Evolutionary conservation across 2,113 vertebrate species (phyloP).

Genomic region (Cyanoramphus novaezelandiae): DNA sequence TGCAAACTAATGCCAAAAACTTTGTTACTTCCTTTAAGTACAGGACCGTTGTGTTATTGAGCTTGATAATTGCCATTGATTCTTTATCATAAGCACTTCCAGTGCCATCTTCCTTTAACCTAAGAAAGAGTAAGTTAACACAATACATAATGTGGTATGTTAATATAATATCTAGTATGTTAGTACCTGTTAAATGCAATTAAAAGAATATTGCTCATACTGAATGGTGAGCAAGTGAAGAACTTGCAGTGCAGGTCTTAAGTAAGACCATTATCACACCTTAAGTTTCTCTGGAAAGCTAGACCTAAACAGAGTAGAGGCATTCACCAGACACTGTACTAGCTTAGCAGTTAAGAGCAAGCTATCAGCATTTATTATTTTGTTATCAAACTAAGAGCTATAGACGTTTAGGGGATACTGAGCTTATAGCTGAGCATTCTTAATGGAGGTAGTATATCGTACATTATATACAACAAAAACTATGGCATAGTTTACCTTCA

Average conservation of each 20-base stretch:
- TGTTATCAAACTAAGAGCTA: neutral
- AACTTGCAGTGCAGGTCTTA: neutral
- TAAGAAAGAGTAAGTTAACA: slow-evolving; percentile 56
- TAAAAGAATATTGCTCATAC: neutral
- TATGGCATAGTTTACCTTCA: neutral
- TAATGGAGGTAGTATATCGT: neutral
- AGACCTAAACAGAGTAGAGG: neutral
- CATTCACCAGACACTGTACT: neutral
- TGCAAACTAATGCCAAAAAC: slow-evolving; percentile 98
- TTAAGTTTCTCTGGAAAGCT: neutral
- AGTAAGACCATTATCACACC: neutral
- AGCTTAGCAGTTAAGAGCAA: neutral
- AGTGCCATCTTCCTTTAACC: slow-evolving; percentile 95
- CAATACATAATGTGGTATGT: neutral
- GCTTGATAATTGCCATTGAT: slow-evolving; percentile 99
- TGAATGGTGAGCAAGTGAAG: neutral
- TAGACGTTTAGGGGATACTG: neutral
- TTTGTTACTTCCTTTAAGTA: slow-evolving; percentile 99
- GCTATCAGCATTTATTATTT: neutral
- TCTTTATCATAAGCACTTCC: slow-evolving; percentile 99
- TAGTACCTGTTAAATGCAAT: neutral
- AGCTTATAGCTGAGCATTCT: neutral
- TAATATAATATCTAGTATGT: neutral
- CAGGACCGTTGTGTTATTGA: slow-evolving; percentile 98
- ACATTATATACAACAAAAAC: neutral